Evolutionary conservation across 2,113 vertebrate species (phyloP).

Genomic region (Nibea albiflora): DNA sequence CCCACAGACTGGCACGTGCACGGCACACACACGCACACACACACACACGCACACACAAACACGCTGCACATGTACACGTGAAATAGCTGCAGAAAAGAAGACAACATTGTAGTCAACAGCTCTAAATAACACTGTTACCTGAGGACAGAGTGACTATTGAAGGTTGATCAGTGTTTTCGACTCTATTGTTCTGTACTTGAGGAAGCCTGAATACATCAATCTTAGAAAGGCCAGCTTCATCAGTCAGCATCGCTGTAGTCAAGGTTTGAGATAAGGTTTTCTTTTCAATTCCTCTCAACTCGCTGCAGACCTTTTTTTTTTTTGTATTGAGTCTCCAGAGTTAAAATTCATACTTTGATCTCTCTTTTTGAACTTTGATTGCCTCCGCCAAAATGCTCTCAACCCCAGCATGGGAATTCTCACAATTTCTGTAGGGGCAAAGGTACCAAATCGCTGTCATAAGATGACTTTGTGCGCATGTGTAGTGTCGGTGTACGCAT

Average conservation of each 20-base stretch:
- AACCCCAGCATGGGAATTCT: not conserved
- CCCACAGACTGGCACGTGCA: conserved; percentile 2
- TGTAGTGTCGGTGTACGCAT: not conserved
- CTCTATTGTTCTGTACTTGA: conserved; percentile 7
- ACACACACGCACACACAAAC: conserved; percentile 9
- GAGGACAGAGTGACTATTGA: not conserved
- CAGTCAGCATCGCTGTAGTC: conserved; percentile 24
- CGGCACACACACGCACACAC: conserved; percentile 10
- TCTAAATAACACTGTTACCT: not conserved
- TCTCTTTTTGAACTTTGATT: conserved; percentile 51
- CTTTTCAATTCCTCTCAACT: conserved; percentile 32
- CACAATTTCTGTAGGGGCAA: not conserved
- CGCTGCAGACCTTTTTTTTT: conserved; percentile 23
- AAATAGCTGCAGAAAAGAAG: not conserved
- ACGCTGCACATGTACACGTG: not conserved
- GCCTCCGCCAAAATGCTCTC: conserved; percentile 13
- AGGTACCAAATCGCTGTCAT: conserved; percentile 16
- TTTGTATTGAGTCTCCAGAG: conserved; percentile 14
- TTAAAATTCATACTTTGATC: conserved; percentile 53
- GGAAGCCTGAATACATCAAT: not conserved
- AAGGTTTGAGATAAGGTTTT: conserved; percentile 24
- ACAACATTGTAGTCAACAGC: not conserved
- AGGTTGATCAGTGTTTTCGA: not conserved
- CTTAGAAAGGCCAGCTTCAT: conserved; percentile 28
- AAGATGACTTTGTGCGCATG: not conserved